Base-by-base conservation (phyloP, 2,888 invertebrate genomes). In the Euzophera pinguis region DNA sequence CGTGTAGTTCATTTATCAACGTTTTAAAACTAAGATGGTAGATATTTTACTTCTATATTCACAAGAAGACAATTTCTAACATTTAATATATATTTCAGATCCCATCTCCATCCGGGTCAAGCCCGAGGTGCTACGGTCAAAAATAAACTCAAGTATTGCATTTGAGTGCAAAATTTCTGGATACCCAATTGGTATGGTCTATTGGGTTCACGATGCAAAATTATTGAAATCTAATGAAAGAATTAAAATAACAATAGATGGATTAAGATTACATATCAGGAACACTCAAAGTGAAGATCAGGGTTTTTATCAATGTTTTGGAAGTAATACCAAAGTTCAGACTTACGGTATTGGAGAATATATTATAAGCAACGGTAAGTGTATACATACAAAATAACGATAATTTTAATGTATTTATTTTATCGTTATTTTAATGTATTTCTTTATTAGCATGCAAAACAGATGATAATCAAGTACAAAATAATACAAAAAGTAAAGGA, bases 231-330 rank as follows among this genome's bases (percentile, higher is more conserved):
- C 91, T 50, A 92, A 91, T 65, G 92, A 91, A 63, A 91, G 93
- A 60, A 81, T 92, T 52, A 91, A 91, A 79, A 79, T 93, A 69
- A 84, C 91, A 43, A 79, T 80, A 53, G 88, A 89, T 58, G 81
- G 84, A 41, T 77, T 76, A 76, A 85, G 89, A 65, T 74, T 93
- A 81, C 91, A 92, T 73, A 92, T 94, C 67, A 92, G 91, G 65
- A 92, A 92, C 57, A 86, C 97, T 48, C 94, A 94, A 62, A 94
- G 94, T 64, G 94, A 95, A 54, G 97, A 98, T 80, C 93, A 95
- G 54, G 98, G 98, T 39, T 95, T 97, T 93, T 98, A 97, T 83
- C 98, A 98, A 73, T 98, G 98, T 78, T 94, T 97, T 65, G 96
- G 95, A 5, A 94, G 94, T 70, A 96, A 96, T 71, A 94, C 95